Evolutionary conservation across 2,113 vertebrate genomes (phyloP).

Genomic region (Apeltes quadracus): DNA sequence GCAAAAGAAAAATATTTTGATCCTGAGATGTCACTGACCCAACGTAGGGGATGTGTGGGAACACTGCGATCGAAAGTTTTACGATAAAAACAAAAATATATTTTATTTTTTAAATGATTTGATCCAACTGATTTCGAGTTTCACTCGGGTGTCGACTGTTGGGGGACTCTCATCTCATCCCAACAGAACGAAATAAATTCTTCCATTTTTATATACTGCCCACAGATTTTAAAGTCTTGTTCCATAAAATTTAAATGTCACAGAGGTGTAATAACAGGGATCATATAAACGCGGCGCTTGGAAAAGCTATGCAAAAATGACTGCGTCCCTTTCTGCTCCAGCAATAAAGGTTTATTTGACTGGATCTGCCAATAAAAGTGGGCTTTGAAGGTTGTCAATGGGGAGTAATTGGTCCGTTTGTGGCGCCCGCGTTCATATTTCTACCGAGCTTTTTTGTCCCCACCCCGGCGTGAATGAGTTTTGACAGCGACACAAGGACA

Average conservation of each 20-base stretch:
- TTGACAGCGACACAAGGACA: constrained; percentile 84
- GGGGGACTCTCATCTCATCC: constrained; percentile 86
- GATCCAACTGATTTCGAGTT: constrained; percentile 53
- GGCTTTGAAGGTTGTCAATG: constrained; percentile 96
- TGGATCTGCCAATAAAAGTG: constrained; percentile 97
- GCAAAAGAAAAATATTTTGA: background rate
- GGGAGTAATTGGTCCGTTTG: constrained; percentile 95
- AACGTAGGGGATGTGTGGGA: too few relatives aligned
- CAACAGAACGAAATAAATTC: constrained; percentile 96
- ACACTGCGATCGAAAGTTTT: background rate
- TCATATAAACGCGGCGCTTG: constrained; percentile 92
- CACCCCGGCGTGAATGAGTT: constrained; percentile 86
- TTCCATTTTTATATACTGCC: constrained; percentile 96
- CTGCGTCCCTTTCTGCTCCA: constrained; percentile 90
- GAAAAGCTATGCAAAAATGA: constrained; percentile 92
- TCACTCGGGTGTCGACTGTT: constrained; percentile 84
- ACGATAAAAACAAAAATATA: background rate
- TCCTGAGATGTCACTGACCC: background rate
- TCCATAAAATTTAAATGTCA: constrained; percentile 99
- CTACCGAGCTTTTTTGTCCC: constrained; percentile 86
- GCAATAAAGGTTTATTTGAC: constrained; percentile 99
- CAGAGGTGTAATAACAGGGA: constrained; percentile 97
- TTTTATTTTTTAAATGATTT: background rate
- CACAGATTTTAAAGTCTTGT: constrained; percentile 99
- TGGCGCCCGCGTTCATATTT: constrained; percentile 97